Evolutionary conservation across 2,113 vertebrate genomes (phyloP).

Genomic region (Sturnus vulgaris): DNA sequence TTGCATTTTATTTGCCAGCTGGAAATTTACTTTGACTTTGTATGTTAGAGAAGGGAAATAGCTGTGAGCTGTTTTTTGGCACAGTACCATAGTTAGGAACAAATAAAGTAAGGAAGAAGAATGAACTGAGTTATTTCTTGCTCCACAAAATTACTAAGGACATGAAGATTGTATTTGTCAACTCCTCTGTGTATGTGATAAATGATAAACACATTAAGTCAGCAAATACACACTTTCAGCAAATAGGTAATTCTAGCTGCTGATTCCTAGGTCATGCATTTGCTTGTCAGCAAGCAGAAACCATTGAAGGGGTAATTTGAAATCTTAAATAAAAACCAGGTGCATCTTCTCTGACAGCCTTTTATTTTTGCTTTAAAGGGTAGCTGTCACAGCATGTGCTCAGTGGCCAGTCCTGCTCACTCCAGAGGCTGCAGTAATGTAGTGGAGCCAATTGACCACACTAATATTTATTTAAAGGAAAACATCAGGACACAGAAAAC

Average conservation of each 20-base stretch:
- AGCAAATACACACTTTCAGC: background rate
- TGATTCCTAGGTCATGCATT: background rate
- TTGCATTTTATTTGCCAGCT: constrained; percentile 26
- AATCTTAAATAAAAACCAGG: constrained; percentile 16
- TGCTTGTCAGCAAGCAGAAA: constrained; percentile 22
- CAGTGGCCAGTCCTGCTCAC: background rate
- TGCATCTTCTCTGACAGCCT: background rate
- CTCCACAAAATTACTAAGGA: background rate
- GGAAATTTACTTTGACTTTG: constrained; percentile 38
- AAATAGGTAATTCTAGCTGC: background rate
- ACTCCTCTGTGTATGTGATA: background rate
- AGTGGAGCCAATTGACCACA: background rate
- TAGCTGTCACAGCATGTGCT: background rate
- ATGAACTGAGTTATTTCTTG: background rate
- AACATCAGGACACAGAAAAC: background rate
- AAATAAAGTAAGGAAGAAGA: background rate
- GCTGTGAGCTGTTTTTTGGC: constrained; percentile 33
- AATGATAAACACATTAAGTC: background rate
- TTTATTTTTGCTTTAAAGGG: background rate
- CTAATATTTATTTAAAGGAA: background rate
- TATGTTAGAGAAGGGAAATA: background rate
- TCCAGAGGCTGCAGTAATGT: background rate
- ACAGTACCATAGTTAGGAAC: background rate
- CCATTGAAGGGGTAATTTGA: background rate
- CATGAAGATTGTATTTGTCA: constrained; percentile 23